Base-by-base conservation (phyloP, 2,797 vertebrate species). In the Furcifer pardalis region DNA sequence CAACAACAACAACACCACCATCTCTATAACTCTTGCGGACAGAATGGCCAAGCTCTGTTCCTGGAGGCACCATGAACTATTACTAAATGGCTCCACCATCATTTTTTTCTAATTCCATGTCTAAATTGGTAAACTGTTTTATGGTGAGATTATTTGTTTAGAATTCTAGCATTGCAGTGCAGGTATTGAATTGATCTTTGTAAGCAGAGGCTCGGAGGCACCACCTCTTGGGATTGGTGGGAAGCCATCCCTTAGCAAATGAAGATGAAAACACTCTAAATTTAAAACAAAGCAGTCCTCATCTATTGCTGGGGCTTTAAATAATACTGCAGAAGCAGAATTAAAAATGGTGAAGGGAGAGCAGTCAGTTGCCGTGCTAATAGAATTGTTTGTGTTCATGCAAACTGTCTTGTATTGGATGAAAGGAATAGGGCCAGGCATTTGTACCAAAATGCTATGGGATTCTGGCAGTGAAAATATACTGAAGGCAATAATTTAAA, bases 191-290 rank as follows among this genome's bases (percentile, higher is more conserved):
- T 93, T 93, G 89, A 91, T 93, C 90, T 93, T 93, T 88, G 84
- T 89, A 87, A 87, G 90, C 93, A 89, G 88, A 89, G 92, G 82
- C 75, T 44, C 91, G 90, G 85, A 88, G 86, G 83, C 88, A 86
- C 84, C 77, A 32, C 89, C 68, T 81, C 62, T 2, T 93, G 89
- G 66, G 84, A 0, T 0, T 84, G 83, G 77, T 13, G 88, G 89
- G 89, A 85, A 92, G 88, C 92, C 91, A 90, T 83, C 87, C 89
- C 84, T 93, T 89, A 95, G 94, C 92, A 88, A 93, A 89, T 71
- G 88, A 89, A 94, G 92, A 95, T 95, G 91, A 94, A 94, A 92
- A 87, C 89, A 86, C 85, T 81, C 66, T 92, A 84, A 86, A 91
- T 93, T 86, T 92, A 84, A 86, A 91, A 83, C 83, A 56, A 90